These are phyloP conservation scores for Drosophila neonasuta DNA, from an alignment of 2,888 invertebrate species.

Conservation along the genomic window DNA sequence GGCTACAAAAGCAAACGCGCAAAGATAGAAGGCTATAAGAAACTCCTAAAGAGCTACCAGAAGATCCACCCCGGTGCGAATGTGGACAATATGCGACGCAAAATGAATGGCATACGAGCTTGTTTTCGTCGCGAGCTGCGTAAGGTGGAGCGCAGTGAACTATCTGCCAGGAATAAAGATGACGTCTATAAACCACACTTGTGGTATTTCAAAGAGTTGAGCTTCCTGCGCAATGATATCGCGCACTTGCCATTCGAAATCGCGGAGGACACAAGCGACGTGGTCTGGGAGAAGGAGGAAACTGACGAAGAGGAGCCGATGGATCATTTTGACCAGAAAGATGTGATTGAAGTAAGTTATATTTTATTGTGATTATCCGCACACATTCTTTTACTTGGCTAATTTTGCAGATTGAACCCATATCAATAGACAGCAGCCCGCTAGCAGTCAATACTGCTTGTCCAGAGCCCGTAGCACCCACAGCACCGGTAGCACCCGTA, in stretches of 20 bases:
- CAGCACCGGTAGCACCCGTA: too few relatives aligned
- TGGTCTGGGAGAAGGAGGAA: constrained; percentile 7
- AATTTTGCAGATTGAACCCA: neutral
- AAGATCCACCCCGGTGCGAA: constrained; percentile 39
- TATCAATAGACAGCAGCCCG: neutral
- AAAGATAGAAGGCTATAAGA: constrained; percentile 15
- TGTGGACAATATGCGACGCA: constrained; percentile 47
- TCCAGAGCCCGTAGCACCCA: neutral
- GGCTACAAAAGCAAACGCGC: constrained; percentile 35
- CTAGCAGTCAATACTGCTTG: neutral
- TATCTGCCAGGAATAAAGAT: neutral
- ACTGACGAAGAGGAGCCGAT: neutral
- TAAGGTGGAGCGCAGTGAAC: constrained; percentile 49
- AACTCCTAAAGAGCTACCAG: constrained; percentile 30
- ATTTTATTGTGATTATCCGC: neutral
- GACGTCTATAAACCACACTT: constrained; percentile 46
- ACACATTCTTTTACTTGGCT: neutral
- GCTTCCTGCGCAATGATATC: constrained; percentile 30
- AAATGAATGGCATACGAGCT: constrained; percentile 46
- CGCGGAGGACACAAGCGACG: constrained; percentile 6
- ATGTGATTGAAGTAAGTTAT: neutral
- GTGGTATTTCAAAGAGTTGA: constrained; percentile 44
- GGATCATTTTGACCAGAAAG: neutral
- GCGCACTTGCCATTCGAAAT: neutral
- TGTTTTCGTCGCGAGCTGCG: constrained; percentile 51